Evolutionary conservation across 2,113 vertebrate species (phyloP).

Genomic region (Paralichthys olivaceus): DNA sequence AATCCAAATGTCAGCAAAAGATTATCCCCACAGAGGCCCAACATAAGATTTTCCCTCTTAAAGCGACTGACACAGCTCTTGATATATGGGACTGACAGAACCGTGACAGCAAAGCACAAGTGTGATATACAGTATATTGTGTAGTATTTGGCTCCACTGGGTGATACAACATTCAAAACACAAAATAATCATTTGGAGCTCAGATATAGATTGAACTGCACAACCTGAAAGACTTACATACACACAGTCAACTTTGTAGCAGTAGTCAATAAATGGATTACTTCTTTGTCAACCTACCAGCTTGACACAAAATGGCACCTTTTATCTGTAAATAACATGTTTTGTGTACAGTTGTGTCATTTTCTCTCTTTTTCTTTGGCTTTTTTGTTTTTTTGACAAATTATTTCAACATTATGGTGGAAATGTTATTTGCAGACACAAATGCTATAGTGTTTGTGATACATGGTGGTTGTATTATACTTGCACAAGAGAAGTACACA

Average conservation of each 20-base stretch:
- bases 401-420: too few relatives aligned
- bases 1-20: slow-evolving; percentile 61
- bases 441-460: background rate
- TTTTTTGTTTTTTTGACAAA: too few relatives aligned
- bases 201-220: too few relatives aligned
- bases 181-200: background rate
- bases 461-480: background rate
- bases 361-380: too few relatives aligned
- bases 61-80: slow-evolving; percentile 24
- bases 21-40: slow-evolving; percentile 46
- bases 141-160: background rate
- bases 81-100: background rate
- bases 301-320: too few relatives aligned
- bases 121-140: too few relatives aligned
- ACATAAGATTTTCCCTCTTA: slow-evolving; percentile 29
- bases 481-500: background rate
- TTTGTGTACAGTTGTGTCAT: too few relatives aligned
- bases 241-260: too few relatives aligned
- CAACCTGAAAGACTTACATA: too few relatives aligned
- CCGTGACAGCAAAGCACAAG: slow-evolving; percentile 14
- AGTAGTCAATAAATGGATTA: too few relatives aligned
- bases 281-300: too few relatives aligned
- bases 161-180: background rate
- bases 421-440: background rate
- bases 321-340: too few relatives aligned